Conservation (phyloP, 2,797 vertebrate species). For the Anas capensis region DNA sequence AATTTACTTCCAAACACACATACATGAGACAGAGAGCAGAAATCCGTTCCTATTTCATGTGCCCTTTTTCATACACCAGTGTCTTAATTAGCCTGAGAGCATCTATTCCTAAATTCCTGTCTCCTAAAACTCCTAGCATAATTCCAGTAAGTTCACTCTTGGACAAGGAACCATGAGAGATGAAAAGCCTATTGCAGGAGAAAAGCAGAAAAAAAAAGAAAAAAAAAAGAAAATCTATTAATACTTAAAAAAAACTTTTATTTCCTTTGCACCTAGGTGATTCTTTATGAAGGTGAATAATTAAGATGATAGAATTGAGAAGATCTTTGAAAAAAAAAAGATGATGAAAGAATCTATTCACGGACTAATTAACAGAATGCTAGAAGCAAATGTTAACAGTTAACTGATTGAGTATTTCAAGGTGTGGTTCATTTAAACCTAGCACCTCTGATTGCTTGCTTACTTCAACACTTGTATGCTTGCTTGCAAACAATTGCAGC, state of each 20-base stretch:
- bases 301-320: conserved; percentile 1
- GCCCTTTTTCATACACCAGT: background rate
- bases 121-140: background rate
- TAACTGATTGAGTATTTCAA: conserved; percentile 22
- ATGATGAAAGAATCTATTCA: conserved; percentile 34
- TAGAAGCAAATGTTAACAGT: conserved; percentile 49
- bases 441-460: background rate
- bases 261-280: background rate
- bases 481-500: background rate
- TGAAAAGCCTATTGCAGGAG: background rate
- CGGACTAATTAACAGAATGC: conserved; percentile 41
- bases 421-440: conserved; percentile 30
- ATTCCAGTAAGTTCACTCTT: background rate
- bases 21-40: background rate
- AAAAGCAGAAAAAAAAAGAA: background rate
- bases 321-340: conserved; percentile 13
- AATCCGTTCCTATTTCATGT: background rate
- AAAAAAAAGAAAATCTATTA: background rate
- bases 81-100: background rate
- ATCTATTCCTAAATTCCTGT: background rate
- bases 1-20: background rate
- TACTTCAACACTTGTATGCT: background rate
- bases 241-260: background rate
- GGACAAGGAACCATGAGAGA: background rate
- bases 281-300: background rate